These are phyloP conservation scores for Aelia acuminata DNA, from an alignment of 2,888 invertebrate species.

Conservation along the genomic window DNA sequence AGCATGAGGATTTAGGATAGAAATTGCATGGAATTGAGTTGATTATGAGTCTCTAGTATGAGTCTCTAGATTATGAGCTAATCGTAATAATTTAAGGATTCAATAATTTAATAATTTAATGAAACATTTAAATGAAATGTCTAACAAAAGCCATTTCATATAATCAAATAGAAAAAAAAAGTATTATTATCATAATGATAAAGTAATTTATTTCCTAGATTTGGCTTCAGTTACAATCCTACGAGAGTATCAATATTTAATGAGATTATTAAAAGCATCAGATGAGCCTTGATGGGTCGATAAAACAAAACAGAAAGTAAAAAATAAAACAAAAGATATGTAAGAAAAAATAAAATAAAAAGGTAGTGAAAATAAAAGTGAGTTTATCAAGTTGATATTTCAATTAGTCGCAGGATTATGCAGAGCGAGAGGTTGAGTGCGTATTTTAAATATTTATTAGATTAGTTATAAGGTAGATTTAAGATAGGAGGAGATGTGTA, in stretches of 20 bases:
- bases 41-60: too few relatives aligned
- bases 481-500: conserved; percentile 43
- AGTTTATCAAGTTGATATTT: conserved; percentile 48
- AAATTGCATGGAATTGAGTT: too few relatives aligned
- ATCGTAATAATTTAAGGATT: too few relatives aligned
- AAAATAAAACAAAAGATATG: not conserved
- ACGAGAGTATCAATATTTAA: conserved; percentile 8
- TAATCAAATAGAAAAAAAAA: too few relatives aligned
- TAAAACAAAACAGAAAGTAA: conserved; percentile 12
- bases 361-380: conserved; percentile 44
- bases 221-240: not conserved
- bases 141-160: too few relatives aligned
- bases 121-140: too few relatives aligned
- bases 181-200: not conserved
- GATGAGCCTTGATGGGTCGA: conserved; percentile 10
- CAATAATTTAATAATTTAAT: too few relatives aligned
- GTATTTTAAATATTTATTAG: conserved; percentile 51
- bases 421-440: conserved; percentile 46
- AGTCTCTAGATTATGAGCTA: too few relatives aligned
- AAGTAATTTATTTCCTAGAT: not conserved
- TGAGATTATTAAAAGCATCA: not conserved
- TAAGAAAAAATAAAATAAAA: not conserved
- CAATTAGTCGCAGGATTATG: conserved; percentile 42
- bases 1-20: too few relatives aligned
- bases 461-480: conserved; percentile 51